These are phyloP conservation scores for Leptinotarsa defecta DNA, from an alignment of 1,140 invertebrate genomes.

Conservation along the genomic window DNA sequence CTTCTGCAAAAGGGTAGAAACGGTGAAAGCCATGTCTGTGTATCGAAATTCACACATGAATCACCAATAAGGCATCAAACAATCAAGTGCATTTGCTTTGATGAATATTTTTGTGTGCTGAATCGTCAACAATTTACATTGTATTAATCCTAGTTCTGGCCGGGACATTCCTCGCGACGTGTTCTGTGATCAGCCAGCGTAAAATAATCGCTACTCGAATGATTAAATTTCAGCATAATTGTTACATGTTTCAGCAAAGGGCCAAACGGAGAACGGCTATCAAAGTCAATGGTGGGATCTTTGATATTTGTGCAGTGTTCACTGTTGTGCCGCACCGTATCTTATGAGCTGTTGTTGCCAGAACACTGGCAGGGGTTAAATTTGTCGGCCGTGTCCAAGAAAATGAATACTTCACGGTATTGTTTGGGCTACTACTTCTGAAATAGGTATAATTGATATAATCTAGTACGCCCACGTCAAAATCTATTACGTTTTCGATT, in stretches of 20 bases:
- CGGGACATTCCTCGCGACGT: constrained; percentile 55
- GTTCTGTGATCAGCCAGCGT: constrained; percentile 54
- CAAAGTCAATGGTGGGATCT: constrained; percentile 44
- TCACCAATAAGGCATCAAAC: constrained; percentile 43
- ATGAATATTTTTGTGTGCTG: constrained; percentile 48
- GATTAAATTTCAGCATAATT: constrained; percentile 58
- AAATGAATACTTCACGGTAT: too few species aligned
- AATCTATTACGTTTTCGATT: too few species aligned
- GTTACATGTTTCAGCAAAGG: constrained; percentile 53
- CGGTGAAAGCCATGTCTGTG: too few species aligned
- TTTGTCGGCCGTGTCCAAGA: too few species aligned
- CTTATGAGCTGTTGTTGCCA: constrained; percentile 19
- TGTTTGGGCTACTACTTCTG: too few species aligned
- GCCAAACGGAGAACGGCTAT: constrained; percentile 42
- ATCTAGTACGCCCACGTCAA: too few species aligned
- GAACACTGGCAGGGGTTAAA: too few species aligned
- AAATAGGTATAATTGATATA: too few species aligned
- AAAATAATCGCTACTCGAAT: constrained; percentile 56
- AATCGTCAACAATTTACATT: constrained; percentile 57
- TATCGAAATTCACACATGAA: constrained; percentile 45
- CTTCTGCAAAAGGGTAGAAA: too few species aligned
- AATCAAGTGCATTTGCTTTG: constrained; percentile 48
- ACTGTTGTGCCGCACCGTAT: constrained; percentile 9
- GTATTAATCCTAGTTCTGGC: constrained; percentile 52
- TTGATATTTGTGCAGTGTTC: constrained; percentile 37